A percentile compares a stretch with the other conserved stretches of the same genome.
These are phyloP conservation scores for Solenodon paradoxus DNA, from an alignment of 2,113 vertebrate genomes.

Conservation along the genomic window DNA sequence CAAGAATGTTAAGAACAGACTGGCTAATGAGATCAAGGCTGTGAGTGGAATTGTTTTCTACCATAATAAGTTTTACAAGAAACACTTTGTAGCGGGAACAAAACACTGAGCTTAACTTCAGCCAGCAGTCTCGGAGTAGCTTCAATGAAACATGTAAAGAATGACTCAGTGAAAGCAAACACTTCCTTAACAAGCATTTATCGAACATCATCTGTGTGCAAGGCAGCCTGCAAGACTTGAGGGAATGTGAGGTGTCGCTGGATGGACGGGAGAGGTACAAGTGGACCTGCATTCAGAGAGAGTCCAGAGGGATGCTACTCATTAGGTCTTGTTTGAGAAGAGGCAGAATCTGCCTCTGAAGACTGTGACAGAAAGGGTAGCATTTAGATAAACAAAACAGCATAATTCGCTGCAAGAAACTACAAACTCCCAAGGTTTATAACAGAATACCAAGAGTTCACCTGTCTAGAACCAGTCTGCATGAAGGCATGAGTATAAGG, in stretches of 20 bases:
- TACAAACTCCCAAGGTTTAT: background rate
- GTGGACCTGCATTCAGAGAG: too few species aligned
- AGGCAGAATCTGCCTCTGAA: background rate
- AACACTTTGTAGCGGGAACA: background rate
- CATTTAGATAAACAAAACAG: background rate
- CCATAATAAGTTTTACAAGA: background rate
- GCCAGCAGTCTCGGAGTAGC: background rate
- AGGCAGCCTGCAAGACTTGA: background rate
- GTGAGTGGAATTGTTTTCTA: background rate
- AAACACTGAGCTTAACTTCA: background rate
- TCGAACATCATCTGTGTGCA: background rate
- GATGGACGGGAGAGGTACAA: background rate
- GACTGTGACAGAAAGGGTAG: background rate
- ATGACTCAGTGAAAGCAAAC: background rate
- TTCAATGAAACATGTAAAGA: background rate
- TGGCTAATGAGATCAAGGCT: background rate
- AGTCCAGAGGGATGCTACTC: too few species aligned
- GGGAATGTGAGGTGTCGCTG: background rate
- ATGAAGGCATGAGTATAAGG: background rate
- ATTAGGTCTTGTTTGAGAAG: background rate
- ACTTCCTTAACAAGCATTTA: background rate
- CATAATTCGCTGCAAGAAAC: background rate
- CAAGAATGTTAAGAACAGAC: background rate
- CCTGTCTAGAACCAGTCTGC: background rate
- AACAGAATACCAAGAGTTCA: background rate